Conservation (phyloP, 2,797 vertebrate genomes). For the Dendrocincla tyrannina region DNA sequence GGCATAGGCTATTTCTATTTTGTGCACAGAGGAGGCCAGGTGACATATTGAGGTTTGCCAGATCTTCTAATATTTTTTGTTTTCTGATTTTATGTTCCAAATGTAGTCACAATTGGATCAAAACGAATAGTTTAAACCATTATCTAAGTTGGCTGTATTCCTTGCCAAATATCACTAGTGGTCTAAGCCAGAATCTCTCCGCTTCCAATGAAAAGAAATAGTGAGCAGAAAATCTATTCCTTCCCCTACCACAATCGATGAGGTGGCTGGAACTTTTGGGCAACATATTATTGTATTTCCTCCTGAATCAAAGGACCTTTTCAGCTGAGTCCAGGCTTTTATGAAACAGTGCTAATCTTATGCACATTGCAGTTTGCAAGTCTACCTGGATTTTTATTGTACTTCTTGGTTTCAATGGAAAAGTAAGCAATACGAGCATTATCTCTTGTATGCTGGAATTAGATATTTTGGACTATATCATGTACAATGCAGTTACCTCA, state of each 20-base stretch:
- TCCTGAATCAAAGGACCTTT: not conserved
- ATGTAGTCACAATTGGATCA: not conserved
- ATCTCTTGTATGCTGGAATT: not conserved
- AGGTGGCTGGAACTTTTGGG: not conserved
- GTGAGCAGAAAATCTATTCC: not conserved
- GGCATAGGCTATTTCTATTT: not conserved
- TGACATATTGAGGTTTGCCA: not conserved
- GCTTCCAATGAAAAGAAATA: not conserved
- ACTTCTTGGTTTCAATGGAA: not conserved
- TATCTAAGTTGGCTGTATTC: not conserved
- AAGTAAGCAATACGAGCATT: not conserved
- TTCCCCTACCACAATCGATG: not conserved
- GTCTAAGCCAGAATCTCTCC: not conserved
- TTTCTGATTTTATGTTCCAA: not conserved
- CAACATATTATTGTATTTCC: not conserved
- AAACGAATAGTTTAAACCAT: not conserved
- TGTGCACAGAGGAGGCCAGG: not conserved
- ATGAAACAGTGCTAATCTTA: not conserved
- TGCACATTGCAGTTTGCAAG: not conserved
- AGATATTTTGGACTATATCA: not conserved
- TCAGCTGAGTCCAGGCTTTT: not conserved
- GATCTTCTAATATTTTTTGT: not conserved
- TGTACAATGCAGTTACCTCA: not conserved
- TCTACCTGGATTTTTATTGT: not conserved
- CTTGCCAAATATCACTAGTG: not conserved